Conservation (phyloP, 1,140 invertebrate species). For the Neuroterus valhalla region DNA sequence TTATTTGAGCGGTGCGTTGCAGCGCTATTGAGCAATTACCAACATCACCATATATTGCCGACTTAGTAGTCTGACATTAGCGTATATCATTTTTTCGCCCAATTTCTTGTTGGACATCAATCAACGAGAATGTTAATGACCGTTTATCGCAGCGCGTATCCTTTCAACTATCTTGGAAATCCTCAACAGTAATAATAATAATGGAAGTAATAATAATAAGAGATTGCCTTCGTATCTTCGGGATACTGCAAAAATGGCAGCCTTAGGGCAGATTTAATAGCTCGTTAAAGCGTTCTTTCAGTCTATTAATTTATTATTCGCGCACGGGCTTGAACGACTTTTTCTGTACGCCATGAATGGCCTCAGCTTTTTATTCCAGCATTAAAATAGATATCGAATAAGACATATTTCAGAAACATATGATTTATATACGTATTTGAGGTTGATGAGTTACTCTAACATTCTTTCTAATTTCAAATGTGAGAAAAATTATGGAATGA, state of each 20-base stretch:
- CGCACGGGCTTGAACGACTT: neutral
- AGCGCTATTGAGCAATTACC: neutral
- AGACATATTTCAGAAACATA: no score
- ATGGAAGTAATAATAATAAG: no score
- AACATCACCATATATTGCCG: no score
- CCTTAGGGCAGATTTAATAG: neutral
- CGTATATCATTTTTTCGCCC: slow-evolving; percentile 2
- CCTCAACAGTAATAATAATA: slow-evolving; percentile 1
- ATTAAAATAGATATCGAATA: no score
- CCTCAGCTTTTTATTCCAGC: no score
- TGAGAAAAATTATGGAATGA: no score
- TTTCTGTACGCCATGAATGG: neutral
- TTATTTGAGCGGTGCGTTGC: neutral
- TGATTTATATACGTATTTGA: no score
- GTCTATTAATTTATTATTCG: neutral
- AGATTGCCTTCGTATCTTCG: slow-evolving; percentile 21
- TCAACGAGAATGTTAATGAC: slow-evolving; percentile 18
- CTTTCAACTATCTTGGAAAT: slow-evolving; percentile 42
- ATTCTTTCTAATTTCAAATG: no score
- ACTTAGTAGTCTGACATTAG: neutral
- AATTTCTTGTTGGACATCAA: slow-evolving; percentile 24
- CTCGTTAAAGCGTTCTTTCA: neutral
- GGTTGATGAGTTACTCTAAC: no score
- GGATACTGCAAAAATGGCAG: slow-evolving; percentile 19
- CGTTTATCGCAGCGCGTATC: slow-evolving; percentile 38